Conservation (phyloP, 1,140 invertebrate species). For the Neodiprion fabricii region DNA sequence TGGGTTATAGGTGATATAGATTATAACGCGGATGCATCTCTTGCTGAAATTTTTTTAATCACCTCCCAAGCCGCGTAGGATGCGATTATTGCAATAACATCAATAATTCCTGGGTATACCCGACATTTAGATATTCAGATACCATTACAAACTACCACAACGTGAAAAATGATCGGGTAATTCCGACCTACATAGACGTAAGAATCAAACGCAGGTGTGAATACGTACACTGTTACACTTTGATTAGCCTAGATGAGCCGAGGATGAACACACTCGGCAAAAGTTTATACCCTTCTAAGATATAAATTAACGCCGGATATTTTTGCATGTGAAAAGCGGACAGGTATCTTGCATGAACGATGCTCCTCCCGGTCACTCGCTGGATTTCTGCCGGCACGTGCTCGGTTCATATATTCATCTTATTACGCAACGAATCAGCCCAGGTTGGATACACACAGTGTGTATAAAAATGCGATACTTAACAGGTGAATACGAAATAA, state of each 20-base stretch:
- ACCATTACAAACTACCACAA: not conserved
- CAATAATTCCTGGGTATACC: not conserved
- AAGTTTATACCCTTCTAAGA: not conserved
- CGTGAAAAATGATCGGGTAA: constrained; percentile 2
- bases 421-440: not conserved
- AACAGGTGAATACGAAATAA: no score
- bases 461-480: no score
- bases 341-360: not conserved
- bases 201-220: not conserved
- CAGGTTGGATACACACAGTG: not conserved
- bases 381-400: not conserved
- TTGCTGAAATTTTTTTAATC: no score
- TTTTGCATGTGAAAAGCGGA: not conserved
- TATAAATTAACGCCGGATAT: not conserved
- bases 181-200: not conserved
- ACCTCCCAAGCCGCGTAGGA: no score
- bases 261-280: no score
- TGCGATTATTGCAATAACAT: no score
- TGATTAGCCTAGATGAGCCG: not conserved
- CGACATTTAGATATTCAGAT: not conserved
- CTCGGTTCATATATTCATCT: not conserved
- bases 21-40: no score
- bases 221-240: not conserved
- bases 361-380: not conserved
- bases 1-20: no score